Conservation (phyloP, 1,140 invertebrate genomes). For the Papilio xuthus region DNA sequence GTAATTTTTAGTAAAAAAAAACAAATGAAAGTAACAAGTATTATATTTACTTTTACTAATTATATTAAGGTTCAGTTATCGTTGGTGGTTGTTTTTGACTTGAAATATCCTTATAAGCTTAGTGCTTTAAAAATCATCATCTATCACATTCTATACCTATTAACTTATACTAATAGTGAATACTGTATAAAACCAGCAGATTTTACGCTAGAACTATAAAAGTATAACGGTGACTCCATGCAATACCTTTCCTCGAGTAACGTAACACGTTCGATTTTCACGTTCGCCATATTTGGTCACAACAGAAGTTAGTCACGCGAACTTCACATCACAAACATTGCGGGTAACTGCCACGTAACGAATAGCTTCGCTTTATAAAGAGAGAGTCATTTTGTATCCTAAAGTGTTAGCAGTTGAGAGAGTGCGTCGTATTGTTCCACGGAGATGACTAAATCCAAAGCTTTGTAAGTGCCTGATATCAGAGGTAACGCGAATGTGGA, state of each 20-base stretch:
- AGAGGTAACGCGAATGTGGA: slow-evolving; percentile 63
- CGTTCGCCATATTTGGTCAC: slow-evolving; percentile 26
- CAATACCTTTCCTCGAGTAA: slow-evolving; percentile 28
- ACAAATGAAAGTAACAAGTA: neutral
- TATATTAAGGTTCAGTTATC: neutral
- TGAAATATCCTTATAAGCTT: neutral
- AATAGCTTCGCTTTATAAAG: neutral
- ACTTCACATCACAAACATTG: slow-evolving; percentile 29
- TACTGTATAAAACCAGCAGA: neutral
- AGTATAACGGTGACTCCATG: neutral
- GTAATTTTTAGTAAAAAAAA: neutral
- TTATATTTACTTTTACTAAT: neutral
- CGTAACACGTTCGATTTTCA: slow-evolving; percentile 32
- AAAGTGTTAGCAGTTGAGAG: slow-evolving; percentile 5
- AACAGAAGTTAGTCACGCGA: slow-evolving; percentile 25
- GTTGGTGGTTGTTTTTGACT: neutral
- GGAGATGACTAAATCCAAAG: slow-evolving; percentile 61
- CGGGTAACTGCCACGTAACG: neutral
- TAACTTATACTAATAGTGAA: neutral
- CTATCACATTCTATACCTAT: neutral
- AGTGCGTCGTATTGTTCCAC: slow-evolving; percentile 32
- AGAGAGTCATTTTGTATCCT: neutral
- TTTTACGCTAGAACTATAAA: neutral
- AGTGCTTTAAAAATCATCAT: neutral
- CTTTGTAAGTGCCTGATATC: slow-evolving; percentile 59